phyloP scores from a whole-genome alignment of 2,113 vertebrate species.

The Brachyhypopomus occidentalis region DNA sequence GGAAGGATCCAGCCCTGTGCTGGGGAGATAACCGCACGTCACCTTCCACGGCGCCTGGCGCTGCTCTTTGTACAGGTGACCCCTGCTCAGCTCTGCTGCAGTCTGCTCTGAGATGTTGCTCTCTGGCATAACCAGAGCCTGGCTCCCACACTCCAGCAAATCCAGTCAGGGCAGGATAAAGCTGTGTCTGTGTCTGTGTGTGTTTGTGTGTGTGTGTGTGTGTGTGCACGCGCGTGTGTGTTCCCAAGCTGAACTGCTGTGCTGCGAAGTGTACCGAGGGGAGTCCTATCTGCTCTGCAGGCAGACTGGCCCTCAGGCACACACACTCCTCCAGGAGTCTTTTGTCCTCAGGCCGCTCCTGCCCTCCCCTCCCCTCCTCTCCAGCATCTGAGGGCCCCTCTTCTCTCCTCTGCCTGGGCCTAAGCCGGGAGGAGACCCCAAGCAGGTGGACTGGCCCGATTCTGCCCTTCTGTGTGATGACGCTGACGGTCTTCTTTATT shows the following conservation, averaged over 20 bases:
- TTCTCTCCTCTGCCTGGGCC: constrained; percentile 42
- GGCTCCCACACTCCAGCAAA: constrained; percentile 68
- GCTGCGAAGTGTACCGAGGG: constrained; percentile 41
- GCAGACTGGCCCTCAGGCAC: constrained; percentile 54
- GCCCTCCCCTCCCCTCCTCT: constrained; percentile 10
- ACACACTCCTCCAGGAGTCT: constrained; percentile 48
- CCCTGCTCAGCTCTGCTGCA: constrained; percentile 46
- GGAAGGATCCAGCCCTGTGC: constrained; percentile 47
- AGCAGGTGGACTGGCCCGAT: constrained; percentile 46
- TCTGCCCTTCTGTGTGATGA: constrained; percentile 18
- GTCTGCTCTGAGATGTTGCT: constrained; percentile 47
- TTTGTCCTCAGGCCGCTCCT: constrained; percentile 26
- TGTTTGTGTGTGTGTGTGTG: constrained; percentile 35
- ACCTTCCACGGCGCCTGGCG: constrained; percentile 52
- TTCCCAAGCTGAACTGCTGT: constrained; percentile 1
- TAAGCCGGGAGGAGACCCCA: constrained; percentile 27
- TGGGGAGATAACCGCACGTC: constrained; percentile 57
- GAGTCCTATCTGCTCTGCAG: constrained; percentile 55
- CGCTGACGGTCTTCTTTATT: constrained; percentile 36
- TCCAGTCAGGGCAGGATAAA: constrained; percentile 69
- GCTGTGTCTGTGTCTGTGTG: constrained; percentile 44
- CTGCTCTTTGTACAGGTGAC: constrained; percentile 57
- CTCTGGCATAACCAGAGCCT: constrained; percentile 55
- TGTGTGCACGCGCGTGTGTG: constrained; percentile 35
- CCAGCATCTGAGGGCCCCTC: constrained; percentile 1